Base-by-base conservation (phyloP, 2,797 vertebrate species). In the Pampus argenteus region DNA sequence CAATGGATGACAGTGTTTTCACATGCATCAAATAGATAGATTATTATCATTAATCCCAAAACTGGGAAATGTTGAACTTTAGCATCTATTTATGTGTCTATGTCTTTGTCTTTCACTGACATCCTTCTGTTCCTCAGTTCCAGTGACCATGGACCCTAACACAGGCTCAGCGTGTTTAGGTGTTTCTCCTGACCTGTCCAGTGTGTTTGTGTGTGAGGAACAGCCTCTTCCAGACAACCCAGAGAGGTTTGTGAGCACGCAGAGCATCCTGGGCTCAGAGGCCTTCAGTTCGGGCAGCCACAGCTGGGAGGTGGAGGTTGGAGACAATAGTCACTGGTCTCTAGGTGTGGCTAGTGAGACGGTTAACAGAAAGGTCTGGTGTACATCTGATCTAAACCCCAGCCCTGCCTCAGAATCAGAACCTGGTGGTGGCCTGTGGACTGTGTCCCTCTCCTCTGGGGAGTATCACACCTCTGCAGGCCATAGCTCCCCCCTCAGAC, bases 281-380 rank as follows among this genome's bases (percentile, higher is more conserved):
- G 71, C 59, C n/a, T 86, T 90, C 64, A 63, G 47, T 50, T 83
- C 89, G 0, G 91, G 90, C 4, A 73, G 79, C 26, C 88, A 91
- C 82, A 70, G 57, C 80, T 93, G 91, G 90, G 90, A 92, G 11
- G 91, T 93, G 55, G 90, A 91, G 40, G 90, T 92, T 9, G 85
- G 87, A 2, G 86, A 90, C 47, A 89, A 78, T 78, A 82, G 73
- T 5, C 74, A 86, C 51, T 93, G 90, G 91, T 55, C 76, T 2
- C 71, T 93, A 1, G 91, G 91, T 0, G 81, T 93, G 60, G 86
- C 83, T 44, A 71, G 28, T 10, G 89, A 88, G 20, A 85, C 57
- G 3, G 71, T 89, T 20, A 56, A 40, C 23, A 79, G 89, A 29
- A 92, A 91, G 56, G 88, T 88, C 55, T 83, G 81, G 83, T 73